phyloP scores from a whole-genome alignment of 2,888 invertebrate genomes.

The Leucophenga maculata region DNA sequence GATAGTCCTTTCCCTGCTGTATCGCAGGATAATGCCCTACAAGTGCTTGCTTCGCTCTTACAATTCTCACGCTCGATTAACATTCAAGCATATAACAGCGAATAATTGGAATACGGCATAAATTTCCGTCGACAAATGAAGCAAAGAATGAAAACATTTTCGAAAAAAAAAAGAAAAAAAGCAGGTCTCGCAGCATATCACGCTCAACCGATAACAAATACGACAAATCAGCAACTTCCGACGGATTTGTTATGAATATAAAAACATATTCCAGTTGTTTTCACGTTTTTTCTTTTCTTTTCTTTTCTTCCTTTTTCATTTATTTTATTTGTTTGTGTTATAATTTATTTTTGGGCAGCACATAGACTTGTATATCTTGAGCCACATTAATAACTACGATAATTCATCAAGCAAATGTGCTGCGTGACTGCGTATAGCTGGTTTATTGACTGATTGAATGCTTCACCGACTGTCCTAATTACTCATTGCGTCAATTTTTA shows the following conservation, averaged over 20 bases:
- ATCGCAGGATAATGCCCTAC: not conserved
- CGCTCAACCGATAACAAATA: constrained; percentile 19
- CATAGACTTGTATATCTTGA: not conserved
- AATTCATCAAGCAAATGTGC: not conserved
- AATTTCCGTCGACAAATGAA: constrained; percentile 18
- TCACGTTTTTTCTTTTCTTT: not conserved
- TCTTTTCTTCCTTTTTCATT: not conserved
- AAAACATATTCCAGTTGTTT: constrained; percentile 4
- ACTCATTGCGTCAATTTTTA: too few relatives aligned
- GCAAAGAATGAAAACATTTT: not conserved
- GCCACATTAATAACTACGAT: constrained; percentile 11
- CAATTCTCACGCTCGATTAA: constrained; percentile 25
- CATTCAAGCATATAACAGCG: constrained; percentile 22
- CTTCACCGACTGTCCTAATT: too few relatives aligned
- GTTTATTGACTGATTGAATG: not conserved
- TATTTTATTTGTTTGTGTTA: not conserved
- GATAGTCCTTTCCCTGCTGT: too few relatives aligned
- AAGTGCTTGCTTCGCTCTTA: constrained; percentile 4
- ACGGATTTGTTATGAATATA: constrained; percentile 17
- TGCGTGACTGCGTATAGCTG: not conserved
- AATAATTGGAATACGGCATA: constrained; percentile 23
- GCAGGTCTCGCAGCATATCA: not conserved
- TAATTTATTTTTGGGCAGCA: not conserved
- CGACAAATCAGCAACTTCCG: constrained; percentile 24
- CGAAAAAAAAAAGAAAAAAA: not conserved